Percentiles rank a stretch among this genome's conserved stretches.
These are phyloP conservation scores for Stenoptilia bipunctidactyla DNA, from an alignment of 2,888 invertebrate genomes.

Conservation along the genomic window DNA sequence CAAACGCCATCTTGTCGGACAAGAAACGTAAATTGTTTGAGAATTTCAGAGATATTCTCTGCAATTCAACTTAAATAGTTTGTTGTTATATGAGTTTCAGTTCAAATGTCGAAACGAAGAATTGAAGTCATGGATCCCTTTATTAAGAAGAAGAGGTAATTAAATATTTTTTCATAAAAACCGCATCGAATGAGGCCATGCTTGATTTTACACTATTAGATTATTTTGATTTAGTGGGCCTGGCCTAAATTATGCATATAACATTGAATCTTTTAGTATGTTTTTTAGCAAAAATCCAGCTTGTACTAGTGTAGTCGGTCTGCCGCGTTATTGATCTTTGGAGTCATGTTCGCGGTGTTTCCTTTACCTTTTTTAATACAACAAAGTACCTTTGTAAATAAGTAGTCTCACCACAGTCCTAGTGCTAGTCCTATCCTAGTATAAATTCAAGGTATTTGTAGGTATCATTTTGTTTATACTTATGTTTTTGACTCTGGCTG, in stretches of 20 bases:
- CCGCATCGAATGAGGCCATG: constrained; percentile 23
- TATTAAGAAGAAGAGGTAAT: constrained; percentile 80
- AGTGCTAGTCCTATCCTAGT: too few relatives aligned
- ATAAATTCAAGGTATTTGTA: too few relatives aligned
- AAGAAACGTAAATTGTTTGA: constrained; percentile 32
- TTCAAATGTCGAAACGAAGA: constrained; percentile 83
- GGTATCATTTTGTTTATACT: too few relatives aligned
- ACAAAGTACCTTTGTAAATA: too few relatives aligned
- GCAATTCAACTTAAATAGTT: constrained; percentile 12
- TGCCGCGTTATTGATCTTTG: too few relatives aligned
- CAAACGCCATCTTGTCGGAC: constrained; percentile 52
- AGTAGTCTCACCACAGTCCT: too few relatives aligned
- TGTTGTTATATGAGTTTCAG: constrained; percentile 33
- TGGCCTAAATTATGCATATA: too few relatives aligned
- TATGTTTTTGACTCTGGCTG: too few relatives aligned
- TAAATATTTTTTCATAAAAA: constrained; percentile 17
- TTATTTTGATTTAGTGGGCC: constrained; percentile 15
- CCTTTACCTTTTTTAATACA: constrained; percentile 2
- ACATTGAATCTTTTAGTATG: too few relatives aligned
- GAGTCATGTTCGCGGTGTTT: too few relatives aligned
- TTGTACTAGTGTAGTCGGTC: too few relatives aligned
- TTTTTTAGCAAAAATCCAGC: too few relatives aligned
- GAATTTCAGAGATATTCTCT: constrained; percentile 24
- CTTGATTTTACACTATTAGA: constrained; percentile 22
- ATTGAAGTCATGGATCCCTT: constrained; percentile 90